These are phyloP conservation scores for Andrena praecox DNA, from an alignment of 2,888 invertebrate genomes.

Conservation along the genomic window DNA sequence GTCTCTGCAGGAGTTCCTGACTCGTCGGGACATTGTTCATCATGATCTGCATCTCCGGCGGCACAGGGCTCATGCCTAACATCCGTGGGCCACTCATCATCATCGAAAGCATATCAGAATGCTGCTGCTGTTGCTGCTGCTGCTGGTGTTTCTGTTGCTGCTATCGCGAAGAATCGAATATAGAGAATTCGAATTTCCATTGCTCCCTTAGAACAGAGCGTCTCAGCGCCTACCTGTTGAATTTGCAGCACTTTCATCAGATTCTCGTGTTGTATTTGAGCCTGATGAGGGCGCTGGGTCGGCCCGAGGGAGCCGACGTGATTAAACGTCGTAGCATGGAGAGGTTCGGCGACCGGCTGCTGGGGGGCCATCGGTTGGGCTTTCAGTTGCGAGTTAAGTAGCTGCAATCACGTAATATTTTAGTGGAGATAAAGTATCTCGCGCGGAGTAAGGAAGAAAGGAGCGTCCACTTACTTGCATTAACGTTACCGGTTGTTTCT, in stretches of 20 bases:
- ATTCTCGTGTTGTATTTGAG: slow-evolving; percentile 83
- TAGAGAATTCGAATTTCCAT: neutral
- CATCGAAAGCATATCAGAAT: slow-evolving; percentile 86
- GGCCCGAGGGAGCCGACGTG: slow-evolving; percentile 82
- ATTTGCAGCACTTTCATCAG: slow-evolving; percentile 86
- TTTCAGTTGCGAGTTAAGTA: slow-evolving; percentile 80
- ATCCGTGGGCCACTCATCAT: slow-evolving; percentile 87
- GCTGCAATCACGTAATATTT: slow-evolving; percentile 61
- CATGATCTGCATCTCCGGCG: slow-evolving; percentile 85
- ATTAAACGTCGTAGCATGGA: slow-evolving; percentile 78
- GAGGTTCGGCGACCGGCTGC: slow-evolving; percentile 69
- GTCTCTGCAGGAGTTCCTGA: slow-evolving; percentile 89
- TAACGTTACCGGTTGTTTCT: slow-evolving; percentile 80
- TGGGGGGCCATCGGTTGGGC: slow-evolving; percentile 73
- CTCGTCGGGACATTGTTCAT: slow-evolving; percentile 85
- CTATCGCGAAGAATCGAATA: slow-evolving; percentile 9
- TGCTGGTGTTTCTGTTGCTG: slow-evolving; percentile 79
- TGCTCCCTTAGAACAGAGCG: too few relatives aligned
- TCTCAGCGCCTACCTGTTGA: slow-evolving; percentile 82
- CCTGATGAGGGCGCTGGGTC: slow-evolving; percentile 82
- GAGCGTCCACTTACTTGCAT: slow-evolving; percentile 85
- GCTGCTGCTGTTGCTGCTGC: slow-evolving; percentile 80
- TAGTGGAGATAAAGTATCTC: neutral
- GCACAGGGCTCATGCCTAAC: slow-evolving; percentile 85
- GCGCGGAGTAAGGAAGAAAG: neutral